These are phyloP conservation scores for Drosophila anomalata DNA, from an alignment of 2,888 invertebrate species.

Conservation along the genomic window DNA sequence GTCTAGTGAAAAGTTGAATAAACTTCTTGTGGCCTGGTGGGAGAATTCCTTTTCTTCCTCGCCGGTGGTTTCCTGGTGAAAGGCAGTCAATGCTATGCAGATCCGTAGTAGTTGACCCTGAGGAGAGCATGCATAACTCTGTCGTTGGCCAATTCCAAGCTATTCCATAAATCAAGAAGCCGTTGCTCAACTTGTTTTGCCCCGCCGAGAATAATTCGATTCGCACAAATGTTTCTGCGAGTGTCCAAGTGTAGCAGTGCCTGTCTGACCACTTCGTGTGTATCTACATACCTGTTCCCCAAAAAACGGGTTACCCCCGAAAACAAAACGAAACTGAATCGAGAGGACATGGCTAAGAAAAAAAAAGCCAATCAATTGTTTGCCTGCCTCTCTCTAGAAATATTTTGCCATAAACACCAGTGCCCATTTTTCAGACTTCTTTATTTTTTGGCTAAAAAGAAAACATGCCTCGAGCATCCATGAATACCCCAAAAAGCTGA, in stretches of 20 bases:
- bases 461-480: slow-evolving; percentile 64
- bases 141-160: slow-evolving; percentile 41
- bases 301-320: slow-evolving; percentile 39
- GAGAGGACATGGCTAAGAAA: slow-evolving; percentile 37
- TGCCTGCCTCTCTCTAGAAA: slow-evolving; percentile 26
- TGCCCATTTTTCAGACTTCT: slow-evolving; percentile 67
- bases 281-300: slow-evolving; percentile 22
- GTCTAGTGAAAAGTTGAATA: slow-evolving; percentile 68
- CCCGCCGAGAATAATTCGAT: slow-evolving; percentile 40
- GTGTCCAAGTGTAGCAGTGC: slow-evolving; percentile 30
- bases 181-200: slow-evolving; percentile 45
- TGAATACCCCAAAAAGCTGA: slow-evolving; percentile 13
- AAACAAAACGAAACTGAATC: slow-evolving; percentile 22
- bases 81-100: slow-evolving; percentile 39
- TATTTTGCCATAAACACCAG: slow-evolving; percentile 31
- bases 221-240: slow-evolving; percentile 39
- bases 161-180: slow-evolving; percentile 60
- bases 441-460: slow-evolving; percentile 80
- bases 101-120: slow-evolving; percentile 62
- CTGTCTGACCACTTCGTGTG: slow-evolving; percentile 42
- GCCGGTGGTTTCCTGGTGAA: slow-evolving; percentile 69
- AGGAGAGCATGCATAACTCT: slow-evolving; percentile 38
- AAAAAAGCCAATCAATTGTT: slow-evolving; percentile 44
- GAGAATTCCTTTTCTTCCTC: slow-evolving; percentile 33
- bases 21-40: slow-evolving; percentile 36